A percentile compares a stretch with the other conserved stretches of the same genome.
Conservation (phyloP, 2,113 vertebrate species). For the Ovibos moschatus region DNA sequence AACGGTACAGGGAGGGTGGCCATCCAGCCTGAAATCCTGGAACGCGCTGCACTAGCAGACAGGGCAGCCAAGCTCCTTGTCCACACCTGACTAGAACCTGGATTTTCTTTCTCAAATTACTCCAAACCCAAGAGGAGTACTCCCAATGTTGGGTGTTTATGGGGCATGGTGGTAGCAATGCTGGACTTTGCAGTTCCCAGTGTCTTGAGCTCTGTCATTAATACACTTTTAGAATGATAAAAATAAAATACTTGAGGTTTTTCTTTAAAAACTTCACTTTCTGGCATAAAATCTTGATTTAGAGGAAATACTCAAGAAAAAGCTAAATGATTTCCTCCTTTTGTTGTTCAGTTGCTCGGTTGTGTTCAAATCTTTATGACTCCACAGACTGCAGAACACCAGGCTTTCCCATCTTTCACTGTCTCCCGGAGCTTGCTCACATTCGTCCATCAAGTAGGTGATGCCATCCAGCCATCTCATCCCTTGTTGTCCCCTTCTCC, state of each 20-base stretch:
- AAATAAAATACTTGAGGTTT: background rate
- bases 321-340: background rate
- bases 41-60: rapidly evolving
- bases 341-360: background rate
- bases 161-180: background rate
- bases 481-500: background rate
- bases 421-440: rapidly evolving
- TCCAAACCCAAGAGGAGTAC: background rate
- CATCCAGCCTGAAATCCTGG: background rate
- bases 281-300: background rate
- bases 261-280: background rate
- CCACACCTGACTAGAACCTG: background rate
- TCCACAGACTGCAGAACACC: background rate
- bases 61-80: background rate
- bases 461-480: background rate
- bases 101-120: background rate
- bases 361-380: background rate
- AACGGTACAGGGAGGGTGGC: background rate
- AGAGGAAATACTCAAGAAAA: background rate
- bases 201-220: background rate
- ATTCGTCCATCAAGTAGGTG: rapidly evolving
- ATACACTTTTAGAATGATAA: background rate
- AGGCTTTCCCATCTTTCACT: background rate
- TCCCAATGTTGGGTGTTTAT: background rate
- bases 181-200: background rate